Conservation (phyloP, 2,797 vertebrate genomes). For the Lutjanus campechanus region DNA sequence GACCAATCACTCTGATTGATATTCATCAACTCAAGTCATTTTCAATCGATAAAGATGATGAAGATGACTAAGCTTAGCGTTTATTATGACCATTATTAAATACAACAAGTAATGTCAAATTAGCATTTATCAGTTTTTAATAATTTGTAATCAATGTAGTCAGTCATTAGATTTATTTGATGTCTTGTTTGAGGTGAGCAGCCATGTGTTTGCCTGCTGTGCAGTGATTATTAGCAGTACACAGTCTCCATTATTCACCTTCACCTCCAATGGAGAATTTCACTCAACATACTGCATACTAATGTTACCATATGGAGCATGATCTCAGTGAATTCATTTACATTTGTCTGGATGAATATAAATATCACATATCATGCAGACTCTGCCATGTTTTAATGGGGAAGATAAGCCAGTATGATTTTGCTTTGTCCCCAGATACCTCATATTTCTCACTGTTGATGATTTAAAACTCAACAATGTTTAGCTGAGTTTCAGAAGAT, state of each 20-base stretch:
- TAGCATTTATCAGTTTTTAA: too few relatives aligned
- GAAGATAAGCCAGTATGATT: neutral
- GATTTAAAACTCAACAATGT: too few relatives aligned
- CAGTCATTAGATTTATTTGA: neutral
- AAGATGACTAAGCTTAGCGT: neutral
- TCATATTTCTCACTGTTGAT: too few relatives aligned
- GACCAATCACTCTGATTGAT: too few relatives aligned
- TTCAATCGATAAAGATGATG: too few relatives aligned
- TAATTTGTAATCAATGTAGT: too few relatives aligned
- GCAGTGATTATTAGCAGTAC: constrained; percentile 1
- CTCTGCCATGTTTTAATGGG: neutral
- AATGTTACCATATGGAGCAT: neutral
- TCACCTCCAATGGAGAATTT: constrained; percentile 3
- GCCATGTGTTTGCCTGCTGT: neutral
- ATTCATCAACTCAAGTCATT: too few relatives aligned
- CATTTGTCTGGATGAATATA: neutral
- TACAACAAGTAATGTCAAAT: too few relatives aligned
- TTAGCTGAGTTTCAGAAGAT: too few relatives aligned
- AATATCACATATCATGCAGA: neutral
- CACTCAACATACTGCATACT: constrained; percentile 4
- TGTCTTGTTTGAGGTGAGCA: neutral
- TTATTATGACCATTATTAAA: too few relatives aligned
- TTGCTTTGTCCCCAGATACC: too few relatives aligned
- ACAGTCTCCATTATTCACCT: neutral
- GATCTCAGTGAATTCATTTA: neutral